Evolutionary conservation across 2,113 vertebrate genomes (phyloP), one percentile per base, ranked within the genome.

Genomic region (Ammodytes marinus): DNA sequence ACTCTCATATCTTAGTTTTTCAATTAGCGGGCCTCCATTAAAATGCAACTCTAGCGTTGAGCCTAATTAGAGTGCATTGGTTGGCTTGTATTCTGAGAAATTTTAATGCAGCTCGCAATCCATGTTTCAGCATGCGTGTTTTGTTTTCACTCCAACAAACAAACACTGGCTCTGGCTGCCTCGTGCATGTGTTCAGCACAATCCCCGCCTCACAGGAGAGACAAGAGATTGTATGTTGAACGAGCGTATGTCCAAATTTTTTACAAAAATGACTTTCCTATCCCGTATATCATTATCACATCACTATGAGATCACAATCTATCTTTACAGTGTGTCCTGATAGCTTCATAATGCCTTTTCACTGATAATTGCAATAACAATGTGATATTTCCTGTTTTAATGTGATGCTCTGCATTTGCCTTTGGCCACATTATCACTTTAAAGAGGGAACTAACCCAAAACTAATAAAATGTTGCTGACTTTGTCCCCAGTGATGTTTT

Each of bases 11-110:
- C 94, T 95, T 94, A 89, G 94, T 95, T 95, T 96, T 95, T 96
- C 94, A 95, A 96, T 96, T 96, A 96, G 88, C 90, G 93, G 95
- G 88, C 75, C 45, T 90, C 91, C 79, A 94, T 95, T 95, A 93
- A 95, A 95, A 95, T 95, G 93, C 94, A 95, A 91, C 91, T 93
- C 85, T 88, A 88, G 92, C 90, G 91, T 90, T 88, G 92, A 93
- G 90, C 91, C 94, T 95, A 95, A 95, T 95, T 95, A 95, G 92
- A 90, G 86, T 91, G 94, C 94, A 93, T 94, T 93, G 91, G 86
- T 90, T 88, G 88, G 91, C 94, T 92, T 93, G 92, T 92, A 88
- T 89, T 83, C 10, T 66, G 87, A 91, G 87, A 83, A 93, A 93
- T 93, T 74, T 92, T 86, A 94, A 94, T 91, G 92, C 90, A 88